These are phyloP conservation scores for Nothocercus julius DNA, from an alignment of 2,113 vertebrate species.

Conservation along the genomic window DNA sequence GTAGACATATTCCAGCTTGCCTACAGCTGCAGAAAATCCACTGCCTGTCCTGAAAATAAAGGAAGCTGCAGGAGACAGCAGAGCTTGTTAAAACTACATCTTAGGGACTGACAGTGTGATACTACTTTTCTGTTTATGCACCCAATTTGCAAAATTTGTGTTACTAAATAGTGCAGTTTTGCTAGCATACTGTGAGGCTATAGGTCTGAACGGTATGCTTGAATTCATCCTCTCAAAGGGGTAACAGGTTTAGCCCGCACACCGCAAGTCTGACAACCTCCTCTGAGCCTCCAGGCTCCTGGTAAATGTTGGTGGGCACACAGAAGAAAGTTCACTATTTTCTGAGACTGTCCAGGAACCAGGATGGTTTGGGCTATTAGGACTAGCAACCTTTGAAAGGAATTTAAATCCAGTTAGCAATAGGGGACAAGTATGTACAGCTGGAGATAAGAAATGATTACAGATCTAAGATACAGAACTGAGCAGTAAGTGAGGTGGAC, in stretches of 20 bases:
- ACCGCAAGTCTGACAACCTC: fast-evolving
- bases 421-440: neutral
- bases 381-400: neutral
- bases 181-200: neutral
- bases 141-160: neutral
- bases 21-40: neutral
- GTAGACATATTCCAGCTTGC: neutral
- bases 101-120: neutral
- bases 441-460: neutral
- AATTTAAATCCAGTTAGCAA: neutral
- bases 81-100: fast-evolving
- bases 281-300: neutral
- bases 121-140: neutral
- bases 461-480: neutral
- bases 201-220: fast-evolving
- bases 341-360: neutral
- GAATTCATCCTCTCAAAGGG: fast-evolving
- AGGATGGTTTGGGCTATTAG: neutral
- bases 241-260: neutral
- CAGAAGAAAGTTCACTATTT: neutral
- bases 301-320: neutral
- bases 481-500: neutral
- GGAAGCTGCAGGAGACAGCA: neutral
- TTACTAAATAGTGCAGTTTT: neutral
- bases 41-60: neutral